Evolutionary conservation across 1,140 invertebrate genomes (phyloP).

Genomic region (Monochamus saltuarius): DNA sequence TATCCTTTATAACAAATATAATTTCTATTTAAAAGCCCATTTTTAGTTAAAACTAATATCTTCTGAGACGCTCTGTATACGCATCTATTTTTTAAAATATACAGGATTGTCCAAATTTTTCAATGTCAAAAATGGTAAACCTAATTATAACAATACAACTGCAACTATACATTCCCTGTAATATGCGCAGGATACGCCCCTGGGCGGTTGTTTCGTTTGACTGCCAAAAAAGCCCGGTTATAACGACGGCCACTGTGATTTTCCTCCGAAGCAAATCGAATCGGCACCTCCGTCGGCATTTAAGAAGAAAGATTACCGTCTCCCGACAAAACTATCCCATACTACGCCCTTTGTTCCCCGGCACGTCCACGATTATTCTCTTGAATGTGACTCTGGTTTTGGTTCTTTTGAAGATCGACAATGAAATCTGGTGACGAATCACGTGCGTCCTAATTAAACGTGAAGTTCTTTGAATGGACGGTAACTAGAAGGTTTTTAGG

Average conservation of each 20-base stretch:
- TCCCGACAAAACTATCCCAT: conserved; percentile 13
- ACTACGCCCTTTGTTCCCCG: conserved; percentile 10
- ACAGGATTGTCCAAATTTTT: no score
- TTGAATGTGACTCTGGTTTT: conserved; percentile 6
- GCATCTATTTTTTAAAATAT: no score
- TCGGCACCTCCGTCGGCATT: conserved; percentile 12
- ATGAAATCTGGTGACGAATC: conserved; percentile 1
- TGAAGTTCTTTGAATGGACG: no score
- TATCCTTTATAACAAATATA: no score
- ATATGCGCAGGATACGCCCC: no score
- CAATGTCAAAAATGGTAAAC: no score
- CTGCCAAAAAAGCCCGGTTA: not conserved
- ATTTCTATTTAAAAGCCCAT: no score
- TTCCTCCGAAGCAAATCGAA: conserved; percentile 10
- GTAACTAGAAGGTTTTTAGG: no score
- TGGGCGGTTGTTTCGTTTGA: not conserved
- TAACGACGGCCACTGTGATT: not conserved
- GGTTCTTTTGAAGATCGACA: conserved; percentile 4
- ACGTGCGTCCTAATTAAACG: not conserved
- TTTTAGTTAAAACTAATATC: no score
- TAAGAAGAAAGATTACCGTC: conserved; percentile 1
- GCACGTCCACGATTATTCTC: conserved; percentile 9
- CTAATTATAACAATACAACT: no score
- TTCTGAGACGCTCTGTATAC: no score
- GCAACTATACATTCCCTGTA: no score